A percentile compares a stretch with the other conserved stretches of the same genome.
These are phyloP conservation scores for Pseudomyrmex gracilis DNA, from an alignment of 1,140 invertebrate species.

Conservation along the genomic window DNA sequence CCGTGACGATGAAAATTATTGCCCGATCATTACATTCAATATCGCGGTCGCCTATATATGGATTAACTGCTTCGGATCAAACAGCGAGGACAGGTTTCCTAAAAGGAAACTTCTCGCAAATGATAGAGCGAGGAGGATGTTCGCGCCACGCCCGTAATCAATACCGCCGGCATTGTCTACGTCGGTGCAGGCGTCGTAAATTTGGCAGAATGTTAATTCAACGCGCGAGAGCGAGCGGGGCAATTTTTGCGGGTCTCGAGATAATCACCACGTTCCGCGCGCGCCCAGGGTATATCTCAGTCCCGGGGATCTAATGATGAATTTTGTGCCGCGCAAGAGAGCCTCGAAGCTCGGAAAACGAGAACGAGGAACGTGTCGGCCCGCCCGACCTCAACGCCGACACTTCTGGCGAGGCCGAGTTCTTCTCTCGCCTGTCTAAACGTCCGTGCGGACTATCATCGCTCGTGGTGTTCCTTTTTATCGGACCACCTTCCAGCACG, in stretches of 20 bases:
- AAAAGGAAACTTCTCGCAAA: slow-evolving; percentile 7
- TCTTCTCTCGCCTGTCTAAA: slow-evolving; percentile 64
- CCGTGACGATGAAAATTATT: neutral
- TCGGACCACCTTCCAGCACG: slow-evolving; percentile 34
- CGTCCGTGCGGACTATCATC: slow-evolving; percentile 41
- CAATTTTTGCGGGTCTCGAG: slow-evolving; percentile 68
- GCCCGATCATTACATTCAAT: neutral
- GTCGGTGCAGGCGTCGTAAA: slow-evolving; percentile 67
- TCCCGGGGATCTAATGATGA: slow-evolving; percentile 62
- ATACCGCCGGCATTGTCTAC: slow-evolving; percentile 72
- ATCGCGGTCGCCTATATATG: neutral
- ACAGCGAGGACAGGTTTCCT: neutral
- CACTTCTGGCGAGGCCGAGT: slow-evolving; percentile 63
- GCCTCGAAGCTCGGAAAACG: slow-evolving; percentile 40
- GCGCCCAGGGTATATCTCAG: slow-evolving; percentile 19
- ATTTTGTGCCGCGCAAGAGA: slow-evolving; percentile 47
- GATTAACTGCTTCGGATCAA: slow-evolving; percentile 1
- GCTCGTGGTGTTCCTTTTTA: slow-evolving; percentile 52
- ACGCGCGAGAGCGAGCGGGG: slow-evolving; percentile 28
- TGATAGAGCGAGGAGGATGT: slow-evolving; percentile 17
- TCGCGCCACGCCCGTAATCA: slow-evolving; percentile 67
- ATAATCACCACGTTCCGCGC: slow-evolving; percentile 70
- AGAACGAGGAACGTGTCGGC: slow-evolving; percentile 63
- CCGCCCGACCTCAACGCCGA: slow-evolving; percentile 66
- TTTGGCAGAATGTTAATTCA: slow-evolving; percentile 74